Percentiles rank a stretch among this genome's conserved stretches.
These are phyloP conservation scores for Chaetura pelagica DNA, from an alignment of 2,113 vertebrate species.

Conservation along the genomic window DNA sequence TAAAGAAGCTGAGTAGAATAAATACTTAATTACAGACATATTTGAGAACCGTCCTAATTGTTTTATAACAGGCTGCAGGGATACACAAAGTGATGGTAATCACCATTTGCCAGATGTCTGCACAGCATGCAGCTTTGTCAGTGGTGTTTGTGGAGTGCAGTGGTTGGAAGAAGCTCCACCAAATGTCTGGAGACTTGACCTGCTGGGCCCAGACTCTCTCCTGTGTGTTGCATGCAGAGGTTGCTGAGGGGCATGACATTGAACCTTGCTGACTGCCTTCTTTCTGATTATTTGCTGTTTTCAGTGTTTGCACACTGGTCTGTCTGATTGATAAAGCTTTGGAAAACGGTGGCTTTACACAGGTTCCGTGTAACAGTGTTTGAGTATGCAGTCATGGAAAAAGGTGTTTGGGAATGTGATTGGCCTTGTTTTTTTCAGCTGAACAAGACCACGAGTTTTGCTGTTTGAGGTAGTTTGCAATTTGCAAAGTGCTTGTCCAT, in stretches of 20 bases:
- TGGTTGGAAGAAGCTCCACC: neutral
- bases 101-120: neutral
- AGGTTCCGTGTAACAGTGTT: neutral
- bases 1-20: neutral
- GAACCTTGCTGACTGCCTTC: neutral
- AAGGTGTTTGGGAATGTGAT: neutral
- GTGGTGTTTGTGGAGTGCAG: neutral
- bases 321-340: neutral
- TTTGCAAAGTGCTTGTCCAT: neutral
- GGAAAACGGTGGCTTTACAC: neutral
- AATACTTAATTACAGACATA: neutral
- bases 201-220: neutral
- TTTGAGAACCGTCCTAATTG: constrained; percentile 42
- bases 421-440: neutral
- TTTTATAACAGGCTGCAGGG: constrained; percentile 68
- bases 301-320: neutral
- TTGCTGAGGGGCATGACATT: neutral
- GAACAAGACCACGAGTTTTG: neutral
- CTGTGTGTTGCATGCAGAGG: neutral
- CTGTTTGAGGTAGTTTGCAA: neutral
- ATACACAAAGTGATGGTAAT: constrained; percentile 68
- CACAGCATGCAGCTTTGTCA: neutral
- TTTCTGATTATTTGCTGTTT: neutral
- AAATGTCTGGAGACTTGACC: neutral
- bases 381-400: neutral